Percentiles rank a stretch among this genome's conserved stretches.
Conservation (phyloP, 2,888 invertebrate genomes). For the Periphyllus acericola region DNA sequence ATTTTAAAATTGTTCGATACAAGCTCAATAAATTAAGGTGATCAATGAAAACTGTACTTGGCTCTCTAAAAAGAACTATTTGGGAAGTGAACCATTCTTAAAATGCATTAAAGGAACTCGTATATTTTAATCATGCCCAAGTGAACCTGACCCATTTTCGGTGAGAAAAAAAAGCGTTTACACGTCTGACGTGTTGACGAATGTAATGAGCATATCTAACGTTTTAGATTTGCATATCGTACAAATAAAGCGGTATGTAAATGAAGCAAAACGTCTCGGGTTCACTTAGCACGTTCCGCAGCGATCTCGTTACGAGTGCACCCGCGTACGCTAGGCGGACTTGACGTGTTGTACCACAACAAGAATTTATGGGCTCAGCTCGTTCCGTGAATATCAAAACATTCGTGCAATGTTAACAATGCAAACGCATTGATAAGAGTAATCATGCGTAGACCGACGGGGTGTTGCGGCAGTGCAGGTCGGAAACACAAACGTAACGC, state of each 20-base stretch:
- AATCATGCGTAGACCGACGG: slow-evolving; percentile 34
- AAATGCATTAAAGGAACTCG: not conserved
- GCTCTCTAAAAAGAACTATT: not conserved
- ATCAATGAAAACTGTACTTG: not conserved
- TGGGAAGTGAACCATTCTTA: not conserved
- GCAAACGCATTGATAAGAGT: slow-evolving; percentile 35
- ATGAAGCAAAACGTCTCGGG: slow-evolving; percentile 4
- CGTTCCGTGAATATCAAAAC: slow-evolving; percentile 11
- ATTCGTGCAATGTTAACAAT: slow-evolving; percentile 3
- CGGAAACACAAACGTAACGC: too few relatives aligned
- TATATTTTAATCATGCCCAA: not conserved
- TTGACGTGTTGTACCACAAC: not conserved
- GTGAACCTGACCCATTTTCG: slow-evolving; percentile 27
- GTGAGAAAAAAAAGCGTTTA: not conserved
- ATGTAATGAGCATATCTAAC: not conserved
- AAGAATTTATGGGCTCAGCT: not conserved
- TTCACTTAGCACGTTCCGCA: not conserved
- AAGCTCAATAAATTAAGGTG: not conserved
- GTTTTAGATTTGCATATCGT: slow-evolving; percentile 14
- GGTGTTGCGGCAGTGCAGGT: not conserved
- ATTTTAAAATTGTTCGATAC: not conserved
- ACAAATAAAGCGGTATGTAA: slow-evolving; percentile 38
- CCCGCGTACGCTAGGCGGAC: not conserved
- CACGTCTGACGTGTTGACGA: not conserved
- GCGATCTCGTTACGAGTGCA: not conserved